Evolutionary conservation across 2,797 vertebrate species (phyloP), one percentile per base, ranked within the genome.

Genomic region (Phaenicophaeus curvirostris): DNA sequence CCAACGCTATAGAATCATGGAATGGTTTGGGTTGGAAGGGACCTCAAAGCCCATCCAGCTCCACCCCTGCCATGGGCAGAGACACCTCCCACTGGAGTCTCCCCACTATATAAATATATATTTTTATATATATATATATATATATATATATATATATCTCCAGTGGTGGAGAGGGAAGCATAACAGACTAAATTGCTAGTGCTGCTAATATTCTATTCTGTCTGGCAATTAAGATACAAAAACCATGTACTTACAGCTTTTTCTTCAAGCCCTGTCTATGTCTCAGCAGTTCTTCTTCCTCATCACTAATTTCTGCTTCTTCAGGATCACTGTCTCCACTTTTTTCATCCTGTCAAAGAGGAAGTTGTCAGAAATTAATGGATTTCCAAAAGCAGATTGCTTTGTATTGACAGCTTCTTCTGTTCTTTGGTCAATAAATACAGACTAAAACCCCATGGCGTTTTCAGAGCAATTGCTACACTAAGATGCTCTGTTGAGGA

Each of bases 271-370:
- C 80, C 68, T 77, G 93, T 3, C 71, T 97, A 5, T 35, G 96
- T 14, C 97, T 97, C 27, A 99, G 98, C 62, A 99, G 94, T 5
- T 97, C 97, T 84, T 98, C 98, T 58, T 98, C 98, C 78, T 99
- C 99, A 39, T 99, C 98, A 5, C 98, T 98, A 17, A 94, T 67
- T 59, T 97, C 97, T 3, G 92, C 53, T 54, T 96, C 96, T 55
- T 93, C 97, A 37, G 78, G 77, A 33, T 90, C 65, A n/a, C 89
- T 88, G 1, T 96, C 54, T 62, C 97, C 71, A 35, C 83, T 58
- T 39, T 98, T 96, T 78, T 98, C 98, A 97, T 98, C 96, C 97
- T 98, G 57, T 25, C 88, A 95, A 94, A 17, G 63, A 82, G 15
- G 68, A 48, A 31, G 35, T 39, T 55, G 54, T 23, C 44, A 85